phyloP scores from a whole-genome alignment of 2,113 vertebrate genomes.

The Elephantulus edwardii region DNA sequence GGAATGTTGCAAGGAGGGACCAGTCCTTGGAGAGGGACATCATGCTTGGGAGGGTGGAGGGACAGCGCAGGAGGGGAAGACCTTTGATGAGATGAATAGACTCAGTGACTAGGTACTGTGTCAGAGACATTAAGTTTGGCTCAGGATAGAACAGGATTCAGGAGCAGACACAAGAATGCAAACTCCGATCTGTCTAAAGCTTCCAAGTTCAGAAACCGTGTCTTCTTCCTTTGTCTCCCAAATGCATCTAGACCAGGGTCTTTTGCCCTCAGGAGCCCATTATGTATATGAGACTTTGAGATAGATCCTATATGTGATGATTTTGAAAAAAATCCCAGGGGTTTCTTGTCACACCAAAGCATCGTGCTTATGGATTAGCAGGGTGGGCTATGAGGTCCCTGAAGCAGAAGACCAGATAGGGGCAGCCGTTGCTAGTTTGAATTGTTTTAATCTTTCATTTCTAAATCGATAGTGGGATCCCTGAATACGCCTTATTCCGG shows the following conservation, averaged over 20 bases:
- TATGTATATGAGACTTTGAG: not conserved
- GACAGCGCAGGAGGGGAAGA: no score
- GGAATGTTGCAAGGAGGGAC: no score
- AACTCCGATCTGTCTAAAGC: not conserved
- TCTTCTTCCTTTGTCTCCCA: not conserved
- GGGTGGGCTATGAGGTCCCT: not conserved
- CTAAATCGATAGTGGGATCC: not conserved
- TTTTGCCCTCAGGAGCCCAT: not conserved
- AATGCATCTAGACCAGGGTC: no score
- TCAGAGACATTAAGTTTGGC: no score
- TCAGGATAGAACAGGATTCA: no score
- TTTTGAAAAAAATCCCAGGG: not conserved
- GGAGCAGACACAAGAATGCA: not conserved
- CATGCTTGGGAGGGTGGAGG: no score
- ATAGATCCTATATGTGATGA: not conserved
- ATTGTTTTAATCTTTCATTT: not conserved
- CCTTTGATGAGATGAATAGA: no score
- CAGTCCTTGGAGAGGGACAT: no score
- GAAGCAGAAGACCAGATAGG: not conserved
- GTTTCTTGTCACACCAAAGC: not conserved
- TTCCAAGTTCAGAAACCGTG: not conserved
- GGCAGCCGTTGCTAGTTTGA: not conserved
- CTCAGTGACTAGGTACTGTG: no score
- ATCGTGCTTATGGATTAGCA: fast-evolving
- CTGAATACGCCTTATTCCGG: not conserved